phyloP scores from a whole-genome alignment of 2,888 invertebrate genomes.

The Erannis defoliaria region DNA sequence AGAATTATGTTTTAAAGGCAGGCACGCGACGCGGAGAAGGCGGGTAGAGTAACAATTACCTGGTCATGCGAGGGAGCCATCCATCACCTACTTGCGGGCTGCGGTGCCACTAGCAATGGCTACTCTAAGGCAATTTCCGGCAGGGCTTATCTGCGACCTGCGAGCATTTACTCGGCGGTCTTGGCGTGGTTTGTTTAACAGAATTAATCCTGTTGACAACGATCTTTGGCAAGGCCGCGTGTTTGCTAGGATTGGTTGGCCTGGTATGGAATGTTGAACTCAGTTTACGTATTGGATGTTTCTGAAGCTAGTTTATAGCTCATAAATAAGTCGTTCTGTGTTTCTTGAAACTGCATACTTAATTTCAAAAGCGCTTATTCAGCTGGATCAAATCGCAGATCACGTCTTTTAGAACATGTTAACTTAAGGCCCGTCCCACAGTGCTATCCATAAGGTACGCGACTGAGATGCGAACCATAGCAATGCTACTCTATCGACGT shows the following conservation, averaged over 20 bases:
- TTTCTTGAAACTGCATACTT: neutral
- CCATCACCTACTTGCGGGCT: slow-evolving; percentile 78
- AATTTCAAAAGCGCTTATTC: too few species aligned
- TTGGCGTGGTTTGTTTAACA: slow-evolving; percentile 76
- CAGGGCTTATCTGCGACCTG: slow-evolving; percentile 75
- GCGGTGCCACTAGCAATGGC: slow-evolving; percentile 71
- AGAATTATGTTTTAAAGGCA: slow-evolving; percentile 70
- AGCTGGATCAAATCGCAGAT: too few species aligned
- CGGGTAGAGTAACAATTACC: slow-evolving; percentile 81
- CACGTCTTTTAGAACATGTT: too few species aligned
- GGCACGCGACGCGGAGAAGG: slow-evolving; percentile 69
- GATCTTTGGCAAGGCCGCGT: slow-evolving; percentile 65
- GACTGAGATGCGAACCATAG: too few species aligned
- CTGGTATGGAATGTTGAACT: slow-evolving; percentile 19
- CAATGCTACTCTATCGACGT: too few species aligned
- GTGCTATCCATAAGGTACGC: too few species aligned
- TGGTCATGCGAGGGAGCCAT: slow-evolving; percentile 82
- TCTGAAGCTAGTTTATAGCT: neutral
- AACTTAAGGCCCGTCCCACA: too few species aligned
- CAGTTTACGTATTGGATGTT: neutral
- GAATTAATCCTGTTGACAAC: slow-evolving; percentile 73
- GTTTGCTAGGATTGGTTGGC: slow-evolving; percentile 31
- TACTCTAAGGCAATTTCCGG: slow-evolving; percentile 84
- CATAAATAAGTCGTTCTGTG: neutral
- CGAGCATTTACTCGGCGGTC: slow-evolving; percentile 69